Evolutionary conservation across 1,140 invertebrate species (phyloP).

Genomic region (Chironomus striatipennis): DNA sequence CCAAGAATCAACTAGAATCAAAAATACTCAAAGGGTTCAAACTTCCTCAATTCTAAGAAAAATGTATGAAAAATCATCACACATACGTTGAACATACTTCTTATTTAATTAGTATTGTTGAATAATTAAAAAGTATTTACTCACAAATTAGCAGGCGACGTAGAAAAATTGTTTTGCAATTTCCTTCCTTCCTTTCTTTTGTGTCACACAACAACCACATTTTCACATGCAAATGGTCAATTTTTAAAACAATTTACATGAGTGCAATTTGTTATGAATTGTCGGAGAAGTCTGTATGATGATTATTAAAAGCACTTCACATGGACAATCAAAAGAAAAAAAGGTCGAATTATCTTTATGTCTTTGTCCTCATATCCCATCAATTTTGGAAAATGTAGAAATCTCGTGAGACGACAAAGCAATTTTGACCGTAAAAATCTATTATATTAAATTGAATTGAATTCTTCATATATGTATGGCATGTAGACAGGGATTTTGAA

Average conservation of each 20-base stretch:
- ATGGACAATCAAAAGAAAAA: slow-evolving; percentile 17
- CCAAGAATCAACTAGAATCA: too few species aligned
- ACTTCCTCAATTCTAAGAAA: too few species aligned
- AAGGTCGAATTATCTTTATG: background rate
- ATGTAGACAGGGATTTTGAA: slow-evolving; percentile 2
- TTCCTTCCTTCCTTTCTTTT: background rate
- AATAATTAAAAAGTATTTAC: slow-evolving; percentile 9
- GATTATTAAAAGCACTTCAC: slow-evolving; percentile 16
- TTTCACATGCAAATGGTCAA: background rate
- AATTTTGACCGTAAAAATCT: background rate
- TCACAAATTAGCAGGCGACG: slow-evolving; percentile 7
- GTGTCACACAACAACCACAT: background rate
- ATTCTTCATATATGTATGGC: background rate
- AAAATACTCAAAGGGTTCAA: too few species aligned
- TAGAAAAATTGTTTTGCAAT: background rate
- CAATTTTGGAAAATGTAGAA: too few species aligned
- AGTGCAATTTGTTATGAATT: too few species aligned
- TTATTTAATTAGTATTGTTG: background rate
- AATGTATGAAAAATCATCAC: too few species aligned
- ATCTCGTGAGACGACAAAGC: background rate
- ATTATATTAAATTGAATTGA: slow-evolving; percentile 17
- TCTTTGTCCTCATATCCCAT: background rate
- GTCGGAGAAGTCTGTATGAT: background rate
- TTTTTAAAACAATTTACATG: too few species aligned
- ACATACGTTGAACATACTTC: too few species aligned